These are phyloP conservation scores for Ladona fulva DNA, from an alignment of 1,140 invertebrate species.

Conservation along the genomic window DNA sequence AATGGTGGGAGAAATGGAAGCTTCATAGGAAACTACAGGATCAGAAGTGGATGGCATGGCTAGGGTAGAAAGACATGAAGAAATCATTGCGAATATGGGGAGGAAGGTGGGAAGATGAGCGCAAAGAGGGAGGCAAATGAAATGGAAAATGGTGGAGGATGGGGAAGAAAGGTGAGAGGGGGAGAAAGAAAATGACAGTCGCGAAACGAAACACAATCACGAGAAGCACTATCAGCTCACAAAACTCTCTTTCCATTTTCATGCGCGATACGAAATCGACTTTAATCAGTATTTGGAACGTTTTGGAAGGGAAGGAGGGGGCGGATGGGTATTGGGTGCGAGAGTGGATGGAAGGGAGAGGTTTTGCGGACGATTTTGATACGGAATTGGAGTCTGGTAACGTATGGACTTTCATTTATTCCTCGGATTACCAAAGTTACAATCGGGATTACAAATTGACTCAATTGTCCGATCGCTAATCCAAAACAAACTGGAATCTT, in stretches of 20 bases:
- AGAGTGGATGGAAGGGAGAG: neutral
- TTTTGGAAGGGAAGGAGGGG: neutral
- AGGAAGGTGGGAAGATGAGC: neutral
- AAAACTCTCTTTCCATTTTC: neutral
- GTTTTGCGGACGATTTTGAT: neutral
- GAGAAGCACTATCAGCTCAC: neutral
- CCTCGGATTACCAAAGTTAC: neutral
- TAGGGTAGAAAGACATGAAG: neutral
- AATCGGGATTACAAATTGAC: neutral
- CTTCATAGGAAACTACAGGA: no score
- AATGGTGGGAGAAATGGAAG: no score
- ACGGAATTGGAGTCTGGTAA: neutral
- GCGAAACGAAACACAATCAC: conserved; percentile 4
- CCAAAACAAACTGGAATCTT: neutral
- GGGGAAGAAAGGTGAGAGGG: neutral
- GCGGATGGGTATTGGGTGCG: no score
- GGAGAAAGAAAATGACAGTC: neutral
- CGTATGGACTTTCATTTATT: neutral
- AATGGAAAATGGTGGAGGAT: neutral
- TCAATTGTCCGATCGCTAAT: conserved; percentile 9
- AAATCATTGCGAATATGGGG: neutral
- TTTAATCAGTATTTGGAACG: neutral
- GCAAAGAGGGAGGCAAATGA: neutral
- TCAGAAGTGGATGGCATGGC: no score
- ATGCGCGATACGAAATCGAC: neutral